A percentile compares a stretch with the other conserved stretches of the same genome.
Evolutionary conservation across 2,113 vertebrate species (phyloP).

Genomic region (Sterrhoptilus dennistouni): DNA sequence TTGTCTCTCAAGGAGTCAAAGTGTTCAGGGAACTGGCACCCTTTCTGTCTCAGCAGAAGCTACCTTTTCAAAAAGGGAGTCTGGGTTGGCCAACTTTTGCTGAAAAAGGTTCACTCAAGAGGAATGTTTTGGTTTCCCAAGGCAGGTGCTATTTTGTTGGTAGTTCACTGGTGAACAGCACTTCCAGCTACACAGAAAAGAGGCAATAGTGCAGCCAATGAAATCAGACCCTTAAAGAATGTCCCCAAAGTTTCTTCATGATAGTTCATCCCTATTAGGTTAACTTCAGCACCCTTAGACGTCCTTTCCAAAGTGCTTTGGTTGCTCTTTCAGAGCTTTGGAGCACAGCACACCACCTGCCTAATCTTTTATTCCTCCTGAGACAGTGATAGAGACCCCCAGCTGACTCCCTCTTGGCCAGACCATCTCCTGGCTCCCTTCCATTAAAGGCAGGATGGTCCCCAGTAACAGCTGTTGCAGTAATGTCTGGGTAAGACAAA

Average conservation of each 20-base stretch:
- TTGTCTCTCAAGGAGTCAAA: background rate
- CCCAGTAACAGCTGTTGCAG: slow-evolving; percentile 19
- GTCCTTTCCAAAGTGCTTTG: background rate
- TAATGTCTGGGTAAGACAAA: background rate
- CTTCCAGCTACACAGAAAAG: background rate
- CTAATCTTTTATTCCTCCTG: background rate
- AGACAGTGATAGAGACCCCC: background rate
- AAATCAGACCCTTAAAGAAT: background rate
- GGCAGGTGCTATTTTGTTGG: background rate
- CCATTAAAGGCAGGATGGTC: background rate
- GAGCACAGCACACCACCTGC: background rate
- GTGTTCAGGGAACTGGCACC: background rate
- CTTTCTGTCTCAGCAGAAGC: background rate
- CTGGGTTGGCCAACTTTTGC: background rate
- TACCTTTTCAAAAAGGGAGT: background rate
- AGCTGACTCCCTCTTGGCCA: background rate
- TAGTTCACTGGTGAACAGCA: background rate
- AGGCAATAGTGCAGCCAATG: background rate
- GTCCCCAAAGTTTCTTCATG: background rate
- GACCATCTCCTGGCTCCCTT: background rate
- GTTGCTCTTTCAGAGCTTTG: background rate
- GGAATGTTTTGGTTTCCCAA: background rate
- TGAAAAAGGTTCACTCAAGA: background rate
- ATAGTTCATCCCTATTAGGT: background rate
- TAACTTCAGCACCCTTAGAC: background rate